phyloP scores from a whole-genome alignment of 2,888 invertebrate genomes.

The Troides aeacus region DNA sequence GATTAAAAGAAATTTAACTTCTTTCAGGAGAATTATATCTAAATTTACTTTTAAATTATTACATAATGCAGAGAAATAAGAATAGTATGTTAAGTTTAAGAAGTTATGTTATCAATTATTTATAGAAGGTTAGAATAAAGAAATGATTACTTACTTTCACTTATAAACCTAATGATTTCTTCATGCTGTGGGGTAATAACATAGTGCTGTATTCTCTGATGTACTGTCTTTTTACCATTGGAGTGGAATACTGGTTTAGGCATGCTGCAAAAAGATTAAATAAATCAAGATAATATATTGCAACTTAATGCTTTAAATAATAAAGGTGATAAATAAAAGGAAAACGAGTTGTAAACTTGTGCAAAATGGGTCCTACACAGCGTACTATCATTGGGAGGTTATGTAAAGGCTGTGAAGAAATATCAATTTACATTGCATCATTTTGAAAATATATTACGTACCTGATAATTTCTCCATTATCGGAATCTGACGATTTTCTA shows the following conservation, averaged over 20 bases:
- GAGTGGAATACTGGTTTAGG: conserved; percentile 91
- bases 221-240: conserved; percentile 82
- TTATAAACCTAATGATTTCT: conserved; percentile 91
- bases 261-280: conserved; percentile 77
- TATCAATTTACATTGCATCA: conserved; percentile 47
- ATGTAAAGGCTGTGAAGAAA: conserved; percentile 76
- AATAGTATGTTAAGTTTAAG: background rate
- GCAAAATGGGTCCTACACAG: background rate
- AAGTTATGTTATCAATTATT: background rate
- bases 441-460: conserved; percentile 56
- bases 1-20: too few relatives aligned
- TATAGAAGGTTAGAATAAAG: background rate
- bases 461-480: conserved; percentile 84
- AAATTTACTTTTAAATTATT: background rate
- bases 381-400: conserved; percentile 53
- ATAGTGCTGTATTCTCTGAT: conserved; percentile 81
- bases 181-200: conserved; percentile 88
- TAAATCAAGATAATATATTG: background rate
- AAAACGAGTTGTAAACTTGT: background rate
- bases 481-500: conserved; percentile 84
- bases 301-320: background rate
- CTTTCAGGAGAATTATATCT: too few relatives aligned
- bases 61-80: background rate
- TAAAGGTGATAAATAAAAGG: background rate
- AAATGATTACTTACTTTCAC: conserved; percentile 85